These are phyloP conservation scores for Electrona antarctica DNA, from an alignment of 2,113 vertebrate genomes.

Conservation along the genomic window DNA sequence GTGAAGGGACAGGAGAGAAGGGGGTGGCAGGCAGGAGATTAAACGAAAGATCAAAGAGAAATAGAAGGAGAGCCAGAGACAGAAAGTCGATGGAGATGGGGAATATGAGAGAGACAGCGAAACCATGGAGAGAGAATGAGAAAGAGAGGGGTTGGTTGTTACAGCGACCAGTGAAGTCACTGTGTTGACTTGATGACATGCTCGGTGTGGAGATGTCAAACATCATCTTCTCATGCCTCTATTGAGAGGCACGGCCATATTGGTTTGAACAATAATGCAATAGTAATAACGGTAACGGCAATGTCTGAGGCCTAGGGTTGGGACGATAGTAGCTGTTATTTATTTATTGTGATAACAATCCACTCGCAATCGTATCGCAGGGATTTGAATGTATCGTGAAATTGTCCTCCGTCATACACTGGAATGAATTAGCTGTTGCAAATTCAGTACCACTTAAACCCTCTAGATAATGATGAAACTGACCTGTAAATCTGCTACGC, in stretches of 20 bases:
- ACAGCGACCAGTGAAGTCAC: neutral
- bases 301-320: neutral
- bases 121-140: neutral
- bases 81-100: neutral
- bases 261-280: neutral
- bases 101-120: neutral
- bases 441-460: no score
- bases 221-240: neutral
- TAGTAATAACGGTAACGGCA: no score
- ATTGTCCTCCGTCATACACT: no score
- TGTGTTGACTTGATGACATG: neutral
- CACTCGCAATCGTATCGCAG: no score
- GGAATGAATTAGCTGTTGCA: no score
- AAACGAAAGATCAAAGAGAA: neutral
- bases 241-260: conserved; percentile 4
- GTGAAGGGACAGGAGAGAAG: conserved; percentile 8
- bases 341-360: no score
- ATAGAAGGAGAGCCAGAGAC: neutral
- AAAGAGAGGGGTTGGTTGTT: neutral
- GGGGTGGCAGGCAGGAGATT: conserved; percentile 31
- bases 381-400: no score
- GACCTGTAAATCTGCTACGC: no score
- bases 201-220: neutral
- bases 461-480: no score
- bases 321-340: neutral